Evolutionary conservation across 2,113 vertebrate genomes (phyloP), one percentile per base, ranked within the genome.

Genomic region (Lamprologus speciosus): DNA sequence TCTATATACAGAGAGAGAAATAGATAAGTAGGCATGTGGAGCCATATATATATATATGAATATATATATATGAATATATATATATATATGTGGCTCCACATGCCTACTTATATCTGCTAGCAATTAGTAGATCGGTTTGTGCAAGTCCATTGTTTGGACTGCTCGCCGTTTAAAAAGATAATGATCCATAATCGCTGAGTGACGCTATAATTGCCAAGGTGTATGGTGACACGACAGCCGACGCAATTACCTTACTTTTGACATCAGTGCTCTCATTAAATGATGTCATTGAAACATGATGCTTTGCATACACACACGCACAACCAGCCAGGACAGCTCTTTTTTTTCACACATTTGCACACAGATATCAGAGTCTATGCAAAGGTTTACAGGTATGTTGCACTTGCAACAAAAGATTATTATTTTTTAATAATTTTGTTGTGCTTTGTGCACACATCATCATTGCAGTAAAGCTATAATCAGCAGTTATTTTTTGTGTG

Each of bases 181-280:
- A 95, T 96, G 91, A 95, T 83, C 91, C 92, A 93, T 96, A 96
- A 95, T 96, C 85, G 58, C 55, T 93, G 93, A 95, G 92, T 94
- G 95, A 95, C 91, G 79, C 88, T 70, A n/a, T 95, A 96, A 96
- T 95, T 92, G 93, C 89, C 11, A 90, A 95, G 93, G 95, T 96
- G 93, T 94, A 94, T 91, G 85, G 91, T 95, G 92, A 94, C 92
- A 94, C 73, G 75, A 91, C 91, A 92, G 88, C 88, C 91, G 8
- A 88, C 45, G 83, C 91, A 94, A 95, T 95, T 95, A 96, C 88
- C 89, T 85, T 80, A 83, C 91, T 95, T 95, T 93, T 94, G 93
- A 94, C 94, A 94, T 93, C 90, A 92, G 83, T 93, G 94, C 90
- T 89, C 91, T 95, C 91, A 93, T 93, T 93, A 90, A 93, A 93